These are phyloP conservation scores for Isichthys henryi DNA, from an alignment of 2,113 vertebrate genomes.

Conservation along the genomic window DNA sequence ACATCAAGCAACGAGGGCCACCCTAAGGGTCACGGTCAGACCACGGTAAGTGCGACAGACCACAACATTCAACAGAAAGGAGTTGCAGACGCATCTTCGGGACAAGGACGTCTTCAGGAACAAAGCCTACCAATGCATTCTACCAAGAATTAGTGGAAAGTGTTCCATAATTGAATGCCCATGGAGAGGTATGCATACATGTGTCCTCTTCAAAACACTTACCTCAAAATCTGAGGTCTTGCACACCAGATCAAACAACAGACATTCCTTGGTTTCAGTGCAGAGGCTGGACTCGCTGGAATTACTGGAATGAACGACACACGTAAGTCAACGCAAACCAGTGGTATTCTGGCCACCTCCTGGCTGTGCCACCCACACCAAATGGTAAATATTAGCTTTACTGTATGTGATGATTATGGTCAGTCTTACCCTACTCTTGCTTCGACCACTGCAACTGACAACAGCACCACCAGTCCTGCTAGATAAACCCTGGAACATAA, in stretches of 20 bases:
- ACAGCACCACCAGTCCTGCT: conserved; percentile 39
- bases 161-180: not conserved
- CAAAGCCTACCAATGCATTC: not conserved
- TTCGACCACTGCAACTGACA: conserved; percentile 47
- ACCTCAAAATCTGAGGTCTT: conserved; percentile 46
- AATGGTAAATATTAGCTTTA: not conserved
- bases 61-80: not conserved
- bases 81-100: not conserved
- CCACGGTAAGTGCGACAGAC: not conserved
- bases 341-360: not conserved
- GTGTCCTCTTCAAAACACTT: conserved; percentile 17
- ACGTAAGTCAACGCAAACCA: not conserved
- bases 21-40: not conserved
- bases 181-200: not conserved
- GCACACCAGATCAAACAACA: conserved; percentile 50
- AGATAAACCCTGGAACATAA: conserved; percentile 42
- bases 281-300: conserved; percentile 37
- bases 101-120: not conserved
- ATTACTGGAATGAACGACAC: conserved; percentile 31
- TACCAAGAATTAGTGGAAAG: not conserved
- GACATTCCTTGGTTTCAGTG: conserved; percentile 50
- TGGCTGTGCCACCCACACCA: not conserved
- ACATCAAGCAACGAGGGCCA: not conserved
- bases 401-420: not conserved
- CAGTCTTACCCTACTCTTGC: conserved; percentile 54